phyloP scores from a whole-genome alignment of 2,113 vertebrate species.

The Puntigrus tetrazona region DNA sequence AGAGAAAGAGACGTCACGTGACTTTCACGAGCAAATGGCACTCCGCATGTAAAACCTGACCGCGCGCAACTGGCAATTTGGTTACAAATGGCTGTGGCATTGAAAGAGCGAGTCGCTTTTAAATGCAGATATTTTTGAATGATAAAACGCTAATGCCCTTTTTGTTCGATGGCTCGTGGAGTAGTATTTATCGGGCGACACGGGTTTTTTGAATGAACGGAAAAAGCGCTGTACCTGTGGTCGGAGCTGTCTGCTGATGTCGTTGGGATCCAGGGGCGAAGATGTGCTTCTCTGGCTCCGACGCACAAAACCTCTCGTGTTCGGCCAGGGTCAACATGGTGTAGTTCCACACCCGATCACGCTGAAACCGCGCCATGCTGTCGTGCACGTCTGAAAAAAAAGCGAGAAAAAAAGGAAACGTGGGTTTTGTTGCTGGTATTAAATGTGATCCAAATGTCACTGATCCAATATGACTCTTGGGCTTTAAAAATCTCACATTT shows the following conservation, averaged over 20 bases:
- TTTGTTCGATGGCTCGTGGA: not conserved
- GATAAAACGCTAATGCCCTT: conserved; percentile 41
- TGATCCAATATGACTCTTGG: conserved; percentile 13
- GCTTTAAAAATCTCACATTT: conserved; percentile 7
- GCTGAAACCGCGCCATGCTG: conserved; percentile 83
- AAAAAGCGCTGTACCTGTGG: conserved; percentile 74
- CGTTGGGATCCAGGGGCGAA: conserved; percentile 86
- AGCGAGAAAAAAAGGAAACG: not conserved
- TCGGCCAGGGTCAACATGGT: conserved; percentile 87
- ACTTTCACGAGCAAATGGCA: conserved; percentile 23
- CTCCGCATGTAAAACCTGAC: conserved; percentile 44
- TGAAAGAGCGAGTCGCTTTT: conserved; percentile 36
- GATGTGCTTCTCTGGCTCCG: conserved; percentile 85
- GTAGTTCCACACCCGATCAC: conserved; percentile 85
- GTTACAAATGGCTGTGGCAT: conserved; percentile 22
- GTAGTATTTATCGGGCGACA: conserved; percentile 4
- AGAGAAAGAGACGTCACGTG: conserved; percentile 21
- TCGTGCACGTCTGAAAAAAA: conserved; percentile 70
- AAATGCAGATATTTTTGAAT: conserved; percentile 26
- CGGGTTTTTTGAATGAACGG: not conserved
- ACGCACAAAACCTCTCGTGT: conserved; percentile 84
- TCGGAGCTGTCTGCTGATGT: conserved; percentile 82
- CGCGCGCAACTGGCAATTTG: conserved; percentile 42
- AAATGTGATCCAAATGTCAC: conserved; percentile 23
- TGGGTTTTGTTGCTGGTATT: not conserved